A percentile compares a stretch with the other conserved stretches of the same genome.
Evolutionary conservation across 2,888 invertebrate genomes (phyloP).

Genomic region (Cryptops parisi): DNA sequence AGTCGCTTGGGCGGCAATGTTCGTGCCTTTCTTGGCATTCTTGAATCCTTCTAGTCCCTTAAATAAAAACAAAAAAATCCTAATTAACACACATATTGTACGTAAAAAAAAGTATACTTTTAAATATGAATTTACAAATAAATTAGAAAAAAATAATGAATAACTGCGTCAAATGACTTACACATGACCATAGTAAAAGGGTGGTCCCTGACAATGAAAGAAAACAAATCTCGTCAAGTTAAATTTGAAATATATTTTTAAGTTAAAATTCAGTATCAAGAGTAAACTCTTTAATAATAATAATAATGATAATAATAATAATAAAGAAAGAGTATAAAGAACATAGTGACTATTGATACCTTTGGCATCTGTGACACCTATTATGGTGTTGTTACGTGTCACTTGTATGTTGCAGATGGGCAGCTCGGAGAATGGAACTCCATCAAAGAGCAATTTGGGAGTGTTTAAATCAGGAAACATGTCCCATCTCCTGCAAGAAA

Average conservation of each 20-base stretch:
- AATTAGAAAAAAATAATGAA: not conserved
- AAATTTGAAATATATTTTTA: not conserved
- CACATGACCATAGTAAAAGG: slow-evolving; percentile 4
- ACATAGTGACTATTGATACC: slow-evolving; percentile 35
- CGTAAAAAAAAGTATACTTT: not conserved
- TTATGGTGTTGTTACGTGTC: slow-evolving; percentile 75
- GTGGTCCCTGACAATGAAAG: slow-evolving; percentile 6
- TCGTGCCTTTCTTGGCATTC: slow-evolving; percentile 87
- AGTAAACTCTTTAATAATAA: too few species aligned
- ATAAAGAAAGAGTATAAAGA: too few species aligned
- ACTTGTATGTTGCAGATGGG: slow-evolving; percentile 71
- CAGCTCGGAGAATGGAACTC: slow-evolving; percentile 58
- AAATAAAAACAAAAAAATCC: slow-evolving; percentile 4
- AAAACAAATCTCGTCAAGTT: not conserved
- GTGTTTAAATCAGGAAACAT: slow-evolving; percentile 61
- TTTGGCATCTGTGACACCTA: slow-evolving; percentile 53
- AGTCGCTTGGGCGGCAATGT: slow-evolving; percentile 90
- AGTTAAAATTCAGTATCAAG: too few species aligned
- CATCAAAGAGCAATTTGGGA: slow-evolving; percentile 54
- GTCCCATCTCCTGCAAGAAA: slow-evolving; percentile 44
- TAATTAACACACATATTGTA: too few species aligned
- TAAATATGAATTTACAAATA: not conserved
- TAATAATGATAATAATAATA: too few species aligned
- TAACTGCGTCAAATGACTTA: not conserved
- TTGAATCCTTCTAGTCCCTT: slow-evolving; percentile 44